Base-by-base conservation (phyloP, 2,797 vertebrate species). In the Tiaroga cobitis region DNA sequence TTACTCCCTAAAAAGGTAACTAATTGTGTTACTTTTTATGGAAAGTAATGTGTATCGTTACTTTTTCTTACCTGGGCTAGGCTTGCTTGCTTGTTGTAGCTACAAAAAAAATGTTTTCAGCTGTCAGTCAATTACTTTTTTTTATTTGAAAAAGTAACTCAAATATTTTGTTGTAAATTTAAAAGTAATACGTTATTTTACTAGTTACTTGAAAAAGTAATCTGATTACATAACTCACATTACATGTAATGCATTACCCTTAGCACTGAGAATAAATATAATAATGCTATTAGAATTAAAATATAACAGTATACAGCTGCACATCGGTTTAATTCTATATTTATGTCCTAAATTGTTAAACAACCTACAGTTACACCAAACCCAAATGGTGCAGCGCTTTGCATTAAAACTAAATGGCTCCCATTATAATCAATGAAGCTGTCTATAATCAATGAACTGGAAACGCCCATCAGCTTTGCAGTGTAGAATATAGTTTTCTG, bases 371-470 rank as follows among this genome's bases (percentile, higher is more conserved):
- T 65, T 46, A 8, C 39, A 63, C 59, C n/a, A 46, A 18, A 65
- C n/a, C 77, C n/a, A 79, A 29, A 65, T 46, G 26, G 18, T 80
- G 41, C 77, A 32, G 39, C 0, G 1, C 39, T 46, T 46, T 79
- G 59, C 77, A 32, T 32, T 11, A 46, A 46, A 79, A 29, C 9
- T 15, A 21, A 80, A 80, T 49, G 5, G 3, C 77, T 43, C 59
- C 26, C n/a, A 34, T 80, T 67, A 65, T 46, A 65, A 80, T 80
- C 39, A 63, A 32, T 63, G n/a, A 46, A 77, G 75, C 34, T 3
- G 32, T 56, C 51, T 59, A 77, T 59, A 59, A 59, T 77, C 54
- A 61, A 61, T 61, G 54, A 61, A 41, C 24, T 61, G 56, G 24
- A 80, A 80, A 46, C 19, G 10, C 3, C 41, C 77, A 46, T 80